phyloP scores from a whole-genome alignment of 2,113 vertebrate species.

The Pelecanoides urinatrix region DNA sequence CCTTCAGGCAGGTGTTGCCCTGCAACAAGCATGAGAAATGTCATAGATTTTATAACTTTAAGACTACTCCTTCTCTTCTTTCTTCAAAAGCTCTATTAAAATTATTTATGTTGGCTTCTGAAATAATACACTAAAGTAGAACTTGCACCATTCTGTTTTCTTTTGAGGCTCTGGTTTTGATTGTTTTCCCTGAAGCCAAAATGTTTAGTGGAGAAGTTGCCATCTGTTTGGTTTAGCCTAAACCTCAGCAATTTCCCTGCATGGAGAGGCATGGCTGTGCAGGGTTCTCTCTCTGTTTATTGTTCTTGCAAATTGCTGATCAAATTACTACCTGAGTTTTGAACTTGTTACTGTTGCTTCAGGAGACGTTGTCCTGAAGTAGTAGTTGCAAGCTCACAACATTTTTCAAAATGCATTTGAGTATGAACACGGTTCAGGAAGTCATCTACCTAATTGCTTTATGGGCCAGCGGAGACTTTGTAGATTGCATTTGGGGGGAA shows the following conservation, averaged over 20 bases:
- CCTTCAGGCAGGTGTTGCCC: background rate
- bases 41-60: background rate
- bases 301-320: background rate
- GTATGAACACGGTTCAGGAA: background rate
- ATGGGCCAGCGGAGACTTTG: background rate
- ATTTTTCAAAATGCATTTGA: background rate
- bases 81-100: background rate
- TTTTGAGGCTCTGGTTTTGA: background rate
- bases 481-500: background rate
- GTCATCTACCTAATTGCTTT: background rate
- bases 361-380: background rate
- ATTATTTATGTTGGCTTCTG: background rate
- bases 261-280: background rate
- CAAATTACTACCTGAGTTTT: background rate
- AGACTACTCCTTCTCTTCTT: background rate
- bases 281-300: background rate
- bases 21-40: background rate
- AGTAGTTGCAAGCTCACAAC: background rate
- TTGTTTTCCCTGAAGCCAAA: background rate
- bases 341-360: background rate
- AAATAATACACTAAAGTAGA: background rate
- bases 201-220: background rate
- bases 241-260: background rate
- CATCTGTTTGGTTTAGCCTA: background rate
- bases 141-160: background rate